Evolutionary conservation across 2,113 vertebrate genomes (phyloP).

Genomic region (Chroicocephalus ridibundus): DNA sequence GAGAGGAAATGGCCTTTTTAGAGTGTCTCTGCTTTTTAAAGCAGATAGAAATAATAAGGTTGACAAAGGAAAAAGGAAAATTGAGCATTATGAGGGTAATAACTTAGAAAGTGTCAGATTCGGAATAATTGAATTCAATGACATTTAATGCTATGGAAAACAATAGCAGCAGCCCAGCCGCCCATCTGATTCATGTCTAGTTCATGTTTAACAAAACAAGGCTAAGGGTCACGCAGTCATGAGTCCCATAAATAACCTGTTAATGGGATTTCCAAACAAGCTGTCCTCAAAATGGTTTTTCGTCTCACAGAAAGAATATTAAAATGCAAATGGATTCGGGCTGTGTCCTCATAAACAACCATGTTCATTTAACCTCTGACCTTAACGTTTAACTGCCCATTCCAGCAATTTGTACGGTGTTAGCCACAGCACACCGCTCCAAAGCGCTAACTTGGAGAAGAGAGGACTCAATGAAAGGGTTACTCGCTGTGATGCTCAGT

Average conservation of each 20-base stretch:
- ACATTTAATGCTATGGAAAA: constrained; percentile 96
- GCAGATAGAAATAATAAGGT: constrained; percentile 76
- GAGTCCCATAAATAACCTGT: constrained; percentile 99
- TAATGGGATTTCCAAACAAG: constrained; percentile 99
- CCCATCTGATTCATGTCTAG: constrained; percentile 93
- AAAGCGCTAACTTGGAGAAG: constrained; percentile 65
- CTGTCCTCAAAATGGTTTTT: constrained; percentile 87
- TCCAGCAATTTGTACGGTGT: constrained; percentile 93
- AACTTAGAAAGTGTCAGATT: constrained; percentile 80
- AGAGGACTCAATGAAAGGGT: constrained; percentile 69
- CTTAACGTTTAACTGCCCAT: constrained; percentile 97
- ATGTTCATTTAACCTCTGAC: constrained; percentile 99
- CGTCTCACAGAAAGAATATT: constrained; percentile 90
- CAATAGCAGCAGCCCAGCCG: constrained; percentile 88
- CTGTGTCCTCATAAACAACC: constrained; percentile 99
- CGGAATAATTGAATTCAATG: constrained; percentile 93
- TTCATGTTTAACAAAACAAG: constrained; percentile 99
- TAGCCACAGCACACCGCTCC: constrained; percentile 68
- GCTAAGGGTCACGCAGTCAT: constrained; percentile 90
- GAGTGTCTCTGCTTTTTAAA: constrained; percentile 67
- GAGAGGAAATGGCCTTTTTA: constrained; percentile 52
- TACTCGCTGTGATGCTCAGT: constrained; percentile 82
- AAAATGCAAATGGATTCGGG: constrained; percentile 99
- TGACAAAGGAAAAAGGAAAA: constrained; percentile 78
- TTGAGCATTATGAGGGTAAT: constrained; percentile 80